Evolutionary conservation across 2,888 invertebrate species (phyloP).

Genomic region (Parnassius orleans): DNA sequence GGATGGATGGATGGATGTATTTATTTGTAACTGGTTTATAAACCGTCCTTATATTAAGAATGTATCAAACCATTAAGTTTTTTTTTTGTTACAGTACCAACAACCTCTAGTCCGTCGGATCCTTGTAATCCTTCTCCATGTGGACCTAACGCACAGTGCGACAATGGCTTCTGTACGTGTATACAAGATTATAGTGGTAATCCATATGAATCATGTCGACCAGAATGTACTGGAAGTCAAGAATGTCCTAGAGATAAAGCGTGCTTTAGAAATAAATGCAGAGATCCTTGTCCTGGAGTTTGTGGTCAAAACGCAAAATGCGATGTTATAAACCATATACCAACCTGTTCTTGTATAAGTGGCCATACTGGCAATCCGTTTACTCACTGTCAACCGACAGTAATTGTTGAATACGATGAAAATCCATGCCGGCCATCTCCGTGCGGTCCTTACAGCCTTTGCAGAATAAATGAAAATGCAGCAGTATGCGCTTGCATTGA

Average conservation of each 20-base stretch:
- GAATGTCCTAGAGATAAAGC: conserved; percentile 86
- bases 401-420: conserved; percentile 51
- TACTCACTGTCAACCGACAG: conserved; percentile 68
- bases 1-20: too few species aligned
- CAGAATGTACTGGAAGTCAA: conserved; percentile 86
- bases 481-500: conserved; percentile 89
- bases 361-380: conserved; percentile 89
- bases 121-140: conserved; percentile 87
- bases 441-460: conserved; percentile 90
- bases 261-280: conserved; percentile 87
- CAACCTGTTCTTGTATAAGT: conserved; percentile 84
- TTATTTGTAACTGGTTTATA: too few species aligned
- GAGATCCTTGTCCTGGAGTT: conserved; percentile 87
- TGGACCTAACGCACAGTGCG: conserved; percentile 86
- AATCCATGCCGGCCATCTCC: conserved; percentile 90
- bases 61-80: too few species aligned
- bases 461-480: conserved; percentile 87
- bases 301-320: conserved; percentile 88
- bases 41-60: too few species aligned
- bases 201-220: conserved; percentile 85
- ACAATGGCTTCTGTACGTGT: conserved; percentile 85
- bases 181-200: conserved; percentile 85
- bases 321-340: conserved; percentile 87
- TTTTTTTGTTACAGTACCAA: conserved; percentile 50
- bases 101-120: conserved; percentile 65